phyloP scores from a whole-genome alignment of 2,888 invertebrate species.

The Acronicta alni region DNA sequence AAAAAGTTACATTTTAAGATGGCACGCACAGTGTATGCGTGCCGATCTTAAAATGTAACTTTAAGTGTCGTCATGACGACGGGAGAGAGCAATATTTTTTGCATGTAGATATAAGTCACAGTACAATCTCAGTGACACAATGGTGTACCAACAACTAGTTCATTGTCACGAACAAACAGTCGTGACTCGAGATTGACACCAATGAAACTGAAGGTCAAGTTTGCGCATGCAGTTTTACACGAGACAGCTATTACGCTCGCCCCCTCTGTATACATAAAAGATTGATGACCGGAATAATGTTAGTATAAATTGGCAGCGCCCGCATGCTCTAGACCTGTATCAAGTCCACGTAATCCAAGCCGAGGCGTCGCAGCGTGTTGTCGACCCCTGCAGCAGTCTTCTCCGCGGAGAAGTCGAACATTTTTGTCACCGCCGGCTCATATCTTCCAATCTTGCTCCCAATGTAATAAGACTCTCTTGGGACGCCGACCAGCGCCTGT shows the following conservation, averaged over 20 bases:
- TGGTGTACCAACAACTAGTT: not conserved
- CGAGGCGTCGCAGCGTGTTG: conserved; percentile 92
- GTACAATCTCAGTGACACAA: too few species aligned
- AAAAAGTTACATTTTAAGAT: too few species aligned
- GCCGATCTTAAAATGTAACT: too few species aligned
- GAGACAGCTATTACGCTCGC: conserved; percentile 2
- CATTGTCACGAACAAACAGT: not conserved
- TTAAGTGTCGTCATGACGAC: too few species aligned
- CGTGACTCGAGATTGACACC: conserved; percentile 16
- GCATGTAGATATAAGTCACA: too few species aligned
- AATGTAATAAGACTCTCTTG: conserved; percentile 95
- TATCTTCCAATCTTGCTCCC: conserved; percentile 98
- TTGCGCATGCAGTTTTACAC: conserved; percentile 9
- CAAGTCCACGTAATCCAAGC: conserved; percentile 95
- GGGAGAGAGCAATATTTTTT: too few species aligned
- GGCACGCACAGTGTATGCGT: too few species aligned
- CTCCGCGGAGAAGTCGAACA: conserved; percentile 96
- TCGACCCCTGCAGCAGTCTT: conserved; percentile 93
- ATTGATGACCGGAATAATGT: conserved; percentile 24
- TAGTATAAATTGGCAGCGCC: conserved; percentile 7
- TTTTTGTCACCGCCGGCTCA: conserved; percentile 90
- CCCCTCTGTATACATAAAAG: conserved; percentile 19
- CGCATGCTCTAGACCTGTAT: conserved; percentile 91
- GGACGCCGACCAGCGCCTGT: conserved; percentile 93
- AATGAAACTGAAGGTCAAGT: conserved; percentile 36